Conservation (phyloP, 1,140 invertebrate genomes). For the Stegodyphus dumicola region DNA sequence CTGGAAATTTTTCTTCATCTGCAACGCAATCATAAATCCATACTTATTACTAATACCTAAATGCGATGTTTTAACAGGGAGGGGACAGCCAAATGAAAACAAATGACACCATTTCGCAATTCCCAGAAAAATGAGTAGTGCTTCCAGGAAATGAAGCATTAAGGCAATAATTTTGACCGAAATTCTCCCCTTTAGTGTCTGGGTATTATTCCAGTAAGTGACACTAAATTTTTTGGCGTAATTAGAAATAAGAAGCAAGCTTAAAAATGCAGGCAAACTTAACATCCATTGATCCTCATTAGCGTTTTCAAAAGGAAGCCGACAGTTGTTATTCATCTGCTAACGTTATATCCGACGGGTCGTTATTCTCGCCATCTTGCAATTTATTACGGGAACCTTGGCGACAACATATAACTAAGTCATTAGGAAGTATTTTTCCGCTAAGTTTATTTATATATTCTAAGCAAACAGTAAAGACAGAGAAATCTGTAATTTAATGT, state of each 20-base stretch:
- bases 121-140: neutral
- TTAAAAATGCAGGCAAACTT: slow-evolving; percentile 25
- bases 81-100: too few relatives aligned
- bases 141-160: neutral
- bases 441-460: neutral
- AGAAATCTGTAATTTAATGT: too few relatives aligned
- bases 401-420: neutral
- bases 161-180: neutral
- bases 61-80: too few relatives aligned
- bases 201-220: neutral
- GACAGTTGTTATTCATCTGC: slow-evolving; percentile 27
- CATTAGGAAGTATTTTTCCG: neutral
- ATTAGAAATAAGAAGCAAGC: neutral
- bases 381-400: neutral
- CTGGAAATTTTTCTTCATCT: too few relatives aligned
- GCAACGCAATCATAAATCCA: too few relatives aligned
- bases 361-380: neutral
- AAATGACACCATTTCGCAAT: too few relatives aligned
- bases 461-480: too few relatives aligned
- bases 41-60: too few relatives aligned
- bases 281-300: slow-evolving; percentile 31
- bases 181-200: neutral
- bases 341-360: slow-evolving; percentile 4
- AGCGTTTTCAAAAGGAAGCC: neutral
- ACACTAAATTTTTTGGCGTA: slow-evolving; percentile 27